These are phyloP conservation scores for Oncorhynchus masou DNA, from an alignment of 2,113 vertebrate species.

Conservation along the genomic window DNA sequence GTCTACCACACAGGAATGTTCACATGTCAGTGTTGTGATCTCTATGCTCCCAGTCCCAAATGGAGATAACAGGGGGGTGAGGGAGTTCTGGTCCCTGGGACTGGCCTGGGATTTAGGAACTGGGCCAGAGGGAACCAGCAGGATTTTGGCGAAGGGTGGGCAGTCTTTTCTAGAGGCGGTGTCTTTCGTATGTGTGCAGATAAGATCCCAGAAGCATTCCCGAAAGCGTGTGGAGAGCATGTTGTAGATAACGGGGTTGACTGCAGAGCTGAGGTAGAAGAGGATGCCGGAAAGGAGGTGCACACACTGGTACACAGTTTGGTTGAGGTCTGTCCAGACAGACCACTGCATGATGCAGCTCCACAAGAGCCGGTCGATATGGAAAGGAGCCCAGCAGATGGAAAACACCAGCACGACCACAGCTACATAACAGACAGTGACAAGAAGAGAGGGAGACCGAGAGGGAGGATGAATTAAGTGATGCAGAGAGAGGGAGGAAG, in stretches of 20 bases:
- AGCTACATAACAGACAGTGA: constrained; percentile 21
- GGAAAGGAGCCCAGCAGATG: constrained; percentile 75
- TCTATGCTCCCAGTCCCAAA: constrained; percentile 27
- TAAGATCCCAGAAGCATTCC: constrained; percentile 66
- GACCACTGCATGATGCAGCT: constrained; percentile 71
- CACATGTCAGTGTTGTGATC: constrained; percentile 29
- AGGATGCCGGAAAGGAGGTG: constrained; percentile 75
- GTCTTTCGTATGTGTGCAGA: constrained; percentile 53
- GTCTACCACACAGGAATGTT: constrained; percentile 27
- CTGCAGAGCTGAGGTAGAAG: constrained; percentile 76
- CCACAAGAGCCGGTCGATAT: constrained; percentile 74
- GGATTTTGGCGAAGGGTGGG: constrained; percentile 52
- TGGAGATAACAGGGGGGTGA: constrained; percentile 39
- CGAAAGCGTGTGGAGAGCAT: constrained; percentile 74
- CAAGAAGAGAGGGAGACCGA: background rate
- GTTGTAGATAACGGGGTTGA: constrained; percentile 76
- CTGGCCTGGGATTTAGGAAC: constrained; percentile 18
- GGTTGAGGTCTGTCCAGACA: constrained; percentile 65
- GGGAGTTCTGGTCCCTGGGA: constrained; percentile 30
- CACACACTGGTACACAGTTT: constrained; percentile 72
- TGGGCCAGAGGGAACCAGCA: constrained; percentile 35
- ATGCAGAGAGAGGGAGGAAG: background rate
- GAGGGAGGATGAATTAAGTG: background rate
- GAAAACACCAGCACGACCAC: constrained; percentile 70
- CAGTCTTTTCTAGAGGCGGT: constrained; percentile 61